These are phyloP conservation scores for Euplagia quadripunctaria DNA, from an alignment of 2,888 invertebrate species.

Conservation along the genomic window DNA sequence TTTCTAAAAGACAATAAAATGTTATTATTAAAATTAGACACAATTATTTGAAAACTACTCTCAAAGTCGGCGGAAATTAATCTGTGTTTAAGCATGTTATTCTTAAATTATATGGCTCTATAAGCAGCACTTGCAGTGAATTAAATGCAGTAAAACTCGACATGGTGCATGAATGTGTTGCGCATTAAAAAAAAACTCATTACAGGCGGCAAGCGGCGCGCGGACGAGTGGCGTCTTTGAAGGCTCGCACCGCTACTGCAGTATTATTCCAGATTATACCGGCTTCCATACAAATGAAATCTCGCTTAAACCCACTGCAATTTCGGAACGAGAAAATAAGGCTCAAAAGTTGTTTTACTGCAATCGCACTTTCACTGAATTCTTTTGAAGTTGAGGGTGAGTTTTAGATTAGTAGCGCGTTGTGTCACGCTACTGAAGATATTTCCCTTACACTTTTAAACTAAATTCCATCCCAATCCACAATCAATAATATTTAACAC, in stretches of 20 bases:
- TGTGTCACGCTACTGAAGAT: conserved; percentile 34
- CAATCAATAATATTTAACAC: neutral
- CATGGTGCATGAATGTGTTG: conserved; percentile 82
- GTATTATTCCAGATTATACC: conserved; percentile 87
- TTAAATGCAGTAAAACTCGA: conserved; percentile 74
- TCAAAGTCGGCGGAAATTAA: conserved; percentile 22
- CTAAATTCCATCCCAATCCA: neutral
- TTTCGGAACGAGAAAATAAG: conserved; percentile 85
- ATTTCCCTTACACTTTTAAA: conserved; percentile 18
- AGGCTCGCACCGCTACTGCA: conserved; percentile 81
- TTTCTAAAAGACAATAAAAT: conserved; percentile 58
- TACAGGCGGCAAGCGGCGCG: conserved; percentile 82
- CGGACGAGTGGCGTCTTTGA: conserved; percentile 86
- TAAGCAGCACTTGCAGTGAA: conserved; percentile 68
- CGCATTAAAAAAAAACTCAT: conserved; percentile 86
- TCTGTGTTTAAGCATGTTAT: conserved; percentile 38
- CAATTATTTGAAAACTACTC: conserved; percentile 43
- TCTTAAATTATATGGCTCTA: conserved; percentile 54
- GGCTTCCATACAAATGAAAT: conserved; percentile 87
- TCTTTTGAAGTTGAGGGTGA: conserved; percentile 69
- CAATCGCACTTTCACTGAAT: conserved; percentile 77
- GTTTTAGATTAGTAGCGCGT: conserved; percentile 42
- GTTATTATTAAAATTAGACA: conserved; percentile 50
- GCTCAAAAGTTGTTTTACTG: conserved; percentile 83
- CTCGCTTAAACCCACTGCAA: conserved; percentile 86